Conservation (phyloP, 1,140 invertebrate species). For the Homalodisca vitripennis region DNA sequence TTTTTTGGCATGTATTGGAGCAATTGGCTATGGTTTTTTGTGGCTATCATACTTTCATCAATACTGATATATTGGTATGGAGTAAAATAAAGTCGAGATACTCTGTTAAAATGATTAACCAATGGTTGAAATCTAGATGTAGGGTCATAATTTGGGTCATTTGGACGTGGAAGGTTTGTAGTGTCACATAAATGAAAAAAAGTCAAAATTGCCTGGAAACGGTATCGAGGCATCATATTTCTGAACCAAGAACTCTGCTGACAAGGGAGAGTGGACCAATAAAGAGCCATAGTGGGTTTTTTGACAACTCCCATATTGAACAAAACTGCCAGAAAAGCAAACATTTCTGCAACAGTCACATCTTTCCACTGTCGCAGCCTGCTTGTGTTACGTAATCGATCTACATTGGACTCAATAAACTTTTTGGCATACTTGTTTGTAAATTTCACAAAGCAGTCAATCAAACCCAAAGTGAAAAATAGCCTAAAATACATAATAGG, state of each 20-base stretch:
- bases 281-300: not conserved
- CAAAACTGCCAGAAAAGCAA: not conserved
- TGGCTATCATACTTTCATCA: not conserved
- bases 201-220: too few species aligned
- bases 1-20: too few species aligned
- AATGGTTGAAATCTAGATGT: not conserved
- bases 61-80: not conserved
- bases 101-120: not conserved
- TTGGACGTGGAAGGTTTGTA: too few species aligned
- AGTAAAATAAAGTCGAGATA: not conserved
- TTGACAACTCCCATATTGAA: not conserved
- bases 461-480: too few species aligned
- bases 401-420: too few species aligned
- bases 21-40: not conserved
- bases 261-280: not conserved
- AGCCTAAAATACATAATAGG: too few species aligned
- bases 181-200: too few species aligned
- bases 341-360: too few species aligned
- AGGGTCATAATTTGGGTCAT: not conserved
- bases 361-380: too few species aligned
- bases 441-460: too few species aligned
- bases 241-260: not conserved
- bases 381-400: too few species aligned
- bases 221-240: not conserved
- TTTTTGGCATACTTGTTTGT: too few species aligned